Conservation (phyloP, 2,888 invertebrate genomes). For the Drosophila testacea region DNA sequence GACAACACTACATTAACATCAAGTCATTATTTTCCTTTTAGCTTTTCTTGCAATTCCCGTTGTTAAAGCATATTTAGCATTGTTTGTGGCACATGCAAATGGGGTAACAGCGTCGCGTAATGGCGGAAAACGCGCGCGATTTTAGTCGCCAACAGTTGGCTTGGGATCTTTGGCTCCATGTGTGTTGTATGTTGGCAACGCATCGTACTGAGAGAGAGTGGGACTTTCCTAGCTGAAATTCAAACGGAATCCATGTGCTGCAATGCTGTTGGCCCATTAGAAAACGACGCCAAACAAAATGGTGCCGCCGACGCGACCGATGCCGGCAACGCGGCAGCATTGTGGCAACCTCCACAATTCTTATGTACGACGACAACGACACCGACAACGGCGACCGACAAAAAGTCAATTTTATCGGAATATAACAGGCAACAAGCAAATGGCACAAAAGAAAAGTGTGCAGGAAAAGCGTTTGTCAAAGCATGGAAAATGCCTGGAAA, state of each 20-base stretch:
- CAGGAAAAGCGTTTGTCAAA: constrained; percentile 51
- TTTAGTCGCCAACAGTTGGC: constrained; percentile 33
- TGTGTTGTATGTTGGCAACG: constrained; percentile 2
- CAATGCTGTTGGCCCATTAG: constrained; percentile 76
- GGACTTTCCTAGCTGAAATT: constrained; percentile 29
- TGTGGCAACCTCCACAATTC: constrained; percentile 13
- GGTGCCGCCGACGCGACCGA: constrained; percentile 62
- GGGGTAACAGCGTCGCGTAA: constrained; percentile 20
- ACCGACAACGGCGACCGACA: constrained; percentile 61
- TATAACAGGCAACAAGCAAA: constrained; percentile 78
- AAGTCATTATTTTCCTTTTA: neutral
- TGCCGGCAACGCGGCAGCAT: constrained; percentile 26
- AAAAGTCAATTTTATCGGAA: constrained; percentile 83
- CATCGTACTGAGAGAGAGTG: neutral
- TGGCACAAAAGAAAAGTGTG: constrained; percentile 26
- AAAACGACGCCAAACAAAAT: constrained; percentile 80
- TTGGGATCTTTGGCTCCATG: constrained; percentile 21
- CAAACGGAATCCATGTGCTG: constrained; percentile 64
- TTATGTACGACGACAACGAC: constrained; percentile 30
- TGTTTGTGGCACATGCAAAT: constrained; percentile 31
- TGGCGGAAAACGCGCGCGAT: constrained; percentile 51
- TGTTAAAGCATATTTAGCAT: neutral
- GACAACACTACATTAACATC: constrained; percentile 2
- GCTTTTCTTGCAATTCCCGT: constrained; percentile 2
- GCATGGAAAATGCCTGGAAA: constrained; percentile 52